These are phyloP conservation scores for Andrena minutula DNA, from an alignment of 2,888 invertebrate genomes.

Conservation along the genomic window DNA sequence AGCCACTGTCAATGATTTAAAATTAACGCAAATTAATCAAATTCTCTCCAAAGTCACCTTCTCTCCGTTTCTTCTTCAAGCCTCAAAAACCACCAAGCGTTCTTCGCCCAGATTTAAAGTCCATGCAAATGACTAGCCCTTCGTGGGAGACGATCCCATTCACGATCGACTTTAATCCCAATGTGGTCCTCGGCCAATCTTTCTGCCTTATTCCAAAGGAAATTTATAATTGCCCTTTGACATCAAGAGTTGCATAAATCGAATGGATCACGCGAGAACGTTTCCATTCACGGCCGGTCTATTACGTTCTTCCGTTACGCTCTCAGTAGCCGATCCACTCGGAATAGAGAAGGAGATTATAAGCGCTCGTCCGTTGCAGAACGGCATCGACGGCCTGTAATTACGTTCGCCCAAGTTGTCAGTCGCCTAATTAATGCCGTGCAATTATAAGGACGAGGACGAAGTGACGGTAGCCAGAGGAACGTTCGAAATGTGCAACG, in stretches of 20 bases:
- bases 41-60: too few species aligned
- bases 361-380: slow-evolving; percentile 2
- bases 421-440: slow-evolving; percentile 23
- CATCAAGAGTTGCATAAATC: background rate
- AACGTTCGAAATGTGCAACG: background rate
- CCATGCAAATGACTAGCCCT: background rate
- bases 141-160: background rate
- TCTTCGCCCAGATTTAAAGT: too few species aligned
- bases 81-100: background rate
- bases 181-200: background rate
- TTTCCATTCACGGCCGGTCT: background rate
- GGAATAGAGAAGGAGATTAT: slow-evolving; percentile 22
- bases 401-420: slow-evolving; percentile 27
- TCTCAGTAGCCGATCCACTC: slow-evolving; percentile 1
- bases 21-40: too few species aligned
- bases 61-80: background rate
- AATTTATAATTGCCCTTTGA: slow-evolving; percentile 7
- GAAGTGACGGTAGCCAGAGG: background rate
- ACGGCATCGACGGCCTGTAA: slow-evolving; percentile 15
- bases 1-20: too few species aligned
- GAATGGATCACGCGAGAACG: background rate
- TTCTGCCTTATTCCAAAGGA: background rate
- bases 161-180: background rate
- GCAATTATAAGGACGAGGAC: slow-evolving; percentile 23
- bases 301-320: background rate